Percentiles rank a stretch among this genome's conserved stretches.
phyloP scores from a whole-genome alignment of 64 coral and sea anemone species.

The Trachythela sp. region DNA sequence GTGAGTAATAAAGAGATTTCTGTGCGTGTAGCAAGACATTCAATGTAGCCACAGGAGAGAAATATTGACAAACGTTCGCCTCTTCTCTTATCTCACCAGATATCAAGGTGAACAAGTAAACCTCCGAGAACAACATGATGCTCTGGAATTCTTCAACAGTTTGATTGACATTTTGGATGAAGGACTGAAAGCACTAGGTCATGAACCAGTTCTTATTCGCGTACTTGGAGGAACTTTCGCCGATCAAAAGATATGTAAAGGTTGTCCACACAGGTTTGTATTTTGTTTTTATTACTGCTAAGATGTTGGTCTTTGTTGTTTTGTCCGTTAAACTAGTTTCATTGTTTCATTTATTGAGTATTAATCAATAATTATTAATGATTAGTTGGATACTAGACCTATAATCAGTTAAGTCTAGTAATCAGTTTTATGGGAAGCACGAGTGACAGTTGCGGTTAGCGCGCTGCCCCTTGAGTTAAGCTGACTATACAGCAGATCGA shows the following conservation, averaged over 20 bases:
- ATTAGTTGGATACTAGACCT: no score
- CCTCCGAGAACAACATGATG: constrained; percentile 96
- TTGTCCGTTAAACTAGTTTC: not conserved
- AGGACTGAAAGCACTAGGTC: constrained; percentile 64
- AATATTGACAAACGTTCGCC: no score
- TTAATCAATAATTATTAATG: no score
- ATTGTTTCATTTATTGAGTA: not conserved
- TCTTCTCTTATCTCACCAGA: constrained; percentile 21
- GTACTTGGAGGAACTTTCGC: constrained; percentile 86
- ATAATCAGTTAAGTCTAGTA: no score
- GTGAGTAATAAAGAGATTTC: no score
- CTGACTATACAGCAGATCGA: no score
- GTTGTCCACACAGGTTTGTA: constrained; percentile 81
- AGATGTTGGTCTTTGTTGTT: not conserved
- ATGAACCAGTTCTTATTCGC: constrained; percentile 67
- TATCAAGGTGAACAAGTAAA: constrained; percentile 90
- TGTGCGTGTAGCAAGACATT: no score
- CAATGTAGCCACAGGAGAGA: no score
- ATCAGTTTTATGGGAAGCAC: no score
- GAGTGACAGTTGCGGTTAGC: no score
- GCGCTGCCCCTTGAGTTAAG: no score
- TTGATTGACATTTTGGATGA: constrained; percentile 96
- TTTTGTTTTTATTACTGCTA: not conserved
- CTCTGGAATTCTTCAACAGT: constrained; percentile 96
- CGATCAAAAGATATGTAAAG: constrained; percentile 99